Conservation (phyloP, 2,888 invertebrate genomes). For the Apodemia zela region DNA sequence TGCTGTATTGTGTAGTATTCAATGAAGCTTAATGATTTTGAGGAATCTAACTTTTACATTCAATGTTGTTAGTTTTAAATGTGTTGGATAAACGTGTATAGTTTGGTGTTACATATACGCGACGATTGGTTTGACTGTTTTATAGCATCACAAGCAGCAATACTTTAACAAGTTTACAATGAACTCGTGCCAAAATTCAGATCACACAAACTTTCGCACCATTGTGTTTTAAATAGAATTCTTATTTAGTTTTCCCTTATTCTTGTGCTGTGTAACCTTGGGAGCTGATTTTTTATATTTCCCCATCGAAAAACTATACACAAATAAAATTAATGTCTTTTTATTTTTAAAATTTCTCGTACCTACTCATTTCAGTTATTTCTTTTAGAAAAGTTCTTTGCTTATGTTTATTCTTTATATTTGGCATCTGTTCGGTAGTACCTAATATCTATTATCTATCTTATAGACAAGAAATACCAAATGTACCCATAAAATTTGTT, state of each 20-base stretch:
- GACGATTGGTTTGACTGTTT: slow-evolving; percentile 1
- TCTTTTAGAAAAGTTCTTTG: too few relatives aligned
- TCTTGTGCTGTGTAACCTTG: slow-evolving; percentile 22
- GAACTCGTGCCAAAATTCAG: slow-evolving; percentile 24
- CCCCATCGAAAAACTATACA: background rate
- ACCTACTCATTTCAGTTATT: too few relatives aligned
- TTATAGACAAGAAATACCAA: too few relatives aligned
- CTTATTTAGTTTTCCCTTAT: slow-evolving; percentile 28
- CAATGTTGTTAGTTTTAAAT: background rate
- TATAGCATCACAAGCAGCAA: slow-evolving; percentile 3
- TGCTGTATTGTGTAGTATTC: too few relatives aligned
- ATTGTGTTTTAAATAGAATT: slow-evolving; percentile 26
- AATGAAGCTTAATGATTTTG: too few relatives aligned
- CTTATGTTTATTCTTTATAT: too few relatives aligned
- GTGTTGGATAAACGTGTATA: background rate
- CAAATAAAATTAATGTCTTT: background rate
- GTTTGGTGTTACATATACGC: background rate
- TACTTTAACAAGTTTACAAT: slow-evolving; percentile 20
- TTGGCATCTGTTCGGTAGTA: too few relatives aligned
- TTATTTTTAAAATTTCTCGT: background rate
- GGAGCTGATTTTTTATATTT: slow-evolving; percentile 16
- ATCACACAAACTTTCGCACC: slow-evolving; percentile 26
- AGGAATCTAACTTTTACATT: too few relatives aligned
- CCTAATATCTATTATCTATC: too few relatives aligned
- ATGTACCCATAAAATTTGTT: too few relatives aligned